Base-by-base conservation (phyloP, 2,113 vertebrate species). In the Blennius ocellaris region DNA sequence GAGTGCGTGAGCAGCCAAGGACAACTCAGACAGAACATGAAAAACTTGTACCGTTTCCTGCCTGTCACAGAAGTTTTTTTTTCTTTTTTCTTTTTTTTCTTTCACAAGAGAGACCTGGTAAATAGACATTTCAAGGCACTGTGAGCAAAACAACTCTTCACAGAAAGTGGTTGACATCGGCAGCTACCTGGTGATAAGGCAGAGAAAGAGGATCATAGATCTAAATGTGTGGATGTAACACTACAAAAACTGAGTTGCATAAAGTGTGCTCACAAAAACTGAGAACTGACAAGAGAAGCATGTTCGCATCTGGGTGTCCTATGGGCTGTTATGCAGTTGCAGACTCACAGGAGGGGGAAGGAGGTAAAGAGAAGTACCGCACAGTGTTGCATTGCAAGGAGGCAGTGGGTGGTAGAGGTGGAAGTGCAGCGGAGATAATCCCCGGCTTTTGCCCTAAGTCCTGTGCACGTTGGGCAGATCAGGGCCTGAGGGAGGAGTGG, bases 401-500 rank as follows among this genome's bases (percentile, higher is more conserved):
- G 78, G 56, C 45, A 51, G 90, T 90, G 89, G 81, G 87, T 88
- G 89, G 90, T 76, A 88, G 83, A 75, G 90, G 87, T 93, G 92
- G 88, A 89, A 91, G 86, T 92, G 89, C 73, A 87, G 74, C 40
- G 68, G 84, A 89, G 91, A 92, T 93, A 92, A 92, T 93, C 92
- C 89, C 70, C 55, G 74, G 95, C 94, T 96, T 97, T 95, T 92
- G 92, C 84, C 60, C 0, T 96, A 95, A 96, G 93, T 94, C 90
- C 93, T 54, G 76, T 93, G 93, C 94, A 94, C 90, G 94, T 91
- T 93, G 76, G 80, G 56, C 89, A 94, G 95, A 93, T 97, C 95
- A 95, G 94, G 78, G 80, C 61, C 77, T 14, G 91, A 52, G 71
- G 94, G 91, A 92, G 95, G 94, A 92, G 93, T 84, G 67, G 94